Evolutionary conservation across 1,140 invertebrate genomes (phyloP).

Genomic region (Caenorhabditis tropicalis): DNA sequence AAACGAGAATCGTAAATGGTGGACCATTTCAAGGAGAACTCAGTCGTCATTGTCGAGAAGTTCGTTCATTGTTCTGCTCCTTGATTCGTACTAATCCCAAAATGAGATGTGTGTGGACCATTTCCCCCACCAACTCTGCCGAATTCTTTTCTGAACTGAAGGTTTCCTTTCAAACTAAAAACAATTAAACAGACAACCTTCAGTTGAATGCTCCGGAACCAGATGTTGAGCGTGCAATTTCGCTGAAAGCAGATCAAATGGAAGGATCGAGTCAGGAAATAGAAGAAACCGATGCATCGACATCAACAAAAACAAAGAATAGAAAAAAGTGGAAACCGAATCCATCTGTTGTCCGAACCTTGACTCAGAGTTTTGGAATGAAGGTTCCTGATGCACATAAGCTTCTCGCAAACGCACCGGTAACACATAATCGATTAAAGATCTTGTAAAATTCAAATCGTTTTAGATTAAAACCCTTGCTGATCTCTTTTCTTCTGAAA

Average conservation of each 20-base stretch:
- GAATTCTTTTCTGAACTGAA: conserved; percentile 71
- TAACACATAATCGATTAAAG: neutral
- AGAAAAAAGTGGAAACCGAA: conserved; percentile 26
- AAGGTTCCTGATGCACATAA: neutral
- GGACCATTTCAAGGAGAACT: conserved; percentile 64
- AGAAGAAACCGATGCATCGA: neutral
- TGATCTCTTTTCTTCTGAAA: conserved; percentile 1
- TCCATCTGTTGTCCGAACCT: neutral
- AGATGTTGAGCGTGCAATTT: conserved; percentile 60
- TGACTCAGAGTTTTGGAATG: conserved; percentile 8
- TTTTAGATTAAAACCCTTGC: conserved; percentile 14
- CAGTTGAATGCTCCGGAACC: conserved; percentile 64
- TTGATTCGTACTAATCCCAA: conserved; percentile 63
- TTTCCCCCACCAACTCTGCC: conserved; percentile 61
- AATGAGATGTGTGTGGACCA: conserved; percentile 63
- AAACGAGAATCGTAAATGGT: conserved; percentile 56
- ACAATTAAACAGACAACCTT: neutral
- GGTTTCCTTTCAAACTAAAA: conserved; percentile 37
- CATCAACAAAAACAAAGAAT: neutral
- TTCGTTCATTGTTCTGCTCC: conserved; percentile 62
- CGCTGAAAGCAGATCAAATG: conserved; percentile 60
- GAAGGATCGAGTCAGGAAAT: neutral
- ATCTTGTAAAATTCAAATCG: neutral
- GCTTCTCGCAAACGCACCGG: neutral
- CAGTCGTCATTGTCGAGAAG: conserved; percentile 63